Evolutionary conservation across 2,888 invertebrate species (phyloP).

Genomic region (Platycheirus albimanus): DNA sequence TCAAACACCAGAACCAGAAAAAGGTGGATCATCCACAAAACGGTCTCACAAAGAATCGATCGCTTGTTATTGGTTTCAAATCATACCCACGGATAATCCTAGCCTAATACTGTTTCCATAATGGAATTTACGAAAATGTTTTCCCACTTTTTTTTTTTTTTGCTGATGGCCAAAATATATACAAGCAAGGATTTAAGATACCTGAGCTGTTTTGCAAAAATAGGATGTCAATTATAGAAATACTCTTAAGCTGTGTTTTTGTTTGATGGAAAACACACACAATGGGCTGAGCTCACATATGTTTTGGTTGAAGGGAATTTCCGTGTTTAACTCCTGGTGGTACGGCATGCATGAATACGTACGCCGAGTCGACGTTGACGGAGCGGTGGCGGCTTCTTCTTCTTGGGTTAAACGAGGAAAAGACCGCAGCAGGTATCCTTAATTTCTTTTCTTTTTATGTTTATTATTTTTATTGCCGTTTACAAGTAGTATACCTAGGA

Average conservation of each 20-base stretch:
- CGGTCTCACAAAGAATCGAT: constrained; percentile 51
- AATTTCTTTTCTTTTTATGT: constrained; percentile 52
- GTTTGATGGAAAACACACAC: constrained; percentile 48
- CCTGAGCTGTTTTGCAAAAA: constrained; percentile 68
- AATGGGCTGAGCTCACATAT: constrained; percentile 43
- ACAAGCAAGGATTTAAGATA: constrained; percentile 12
- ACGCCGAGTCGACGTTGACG: too few species aligned
- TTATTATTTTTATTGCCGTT: constrained; percentile 68
- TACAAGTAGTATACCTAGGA: constrained; percentile 61
- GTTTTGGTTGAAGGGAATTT: constrained; percentile 56
- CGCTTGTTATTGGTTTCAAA: constrained; percentile 73
- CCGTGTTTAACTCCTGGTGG: constrained; percentile 70
- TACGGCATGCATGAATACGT: too few species aligned
- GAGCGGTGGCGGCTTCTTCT: neutral
- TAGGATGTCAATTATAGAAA: constrained; percentile 75
- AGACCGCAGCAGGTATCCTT: constrained; percentile 66
- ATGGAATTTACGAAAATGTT: constrained; percentile 73
- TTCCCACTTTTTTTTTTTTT: constrained; percentile 37
- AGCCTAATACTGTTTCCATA: constrained; percentile 67
- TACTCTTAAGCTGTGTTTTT: constrained; percentile 71
- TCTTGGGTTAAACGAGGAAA: constrained; percentile 34
- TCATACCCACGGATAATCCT: constrained; percentile 72
- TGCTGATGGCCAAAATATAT: neutral
- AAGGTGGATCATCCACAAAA: constrained; percentile 66
- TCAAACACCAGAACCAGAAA: constrained; percentile 28